These are phyloP conservation scores for Aotus griseimembra DNA, from an alignment of 2,797 vertebrate species.

Conservation along the genomic window DNA sequence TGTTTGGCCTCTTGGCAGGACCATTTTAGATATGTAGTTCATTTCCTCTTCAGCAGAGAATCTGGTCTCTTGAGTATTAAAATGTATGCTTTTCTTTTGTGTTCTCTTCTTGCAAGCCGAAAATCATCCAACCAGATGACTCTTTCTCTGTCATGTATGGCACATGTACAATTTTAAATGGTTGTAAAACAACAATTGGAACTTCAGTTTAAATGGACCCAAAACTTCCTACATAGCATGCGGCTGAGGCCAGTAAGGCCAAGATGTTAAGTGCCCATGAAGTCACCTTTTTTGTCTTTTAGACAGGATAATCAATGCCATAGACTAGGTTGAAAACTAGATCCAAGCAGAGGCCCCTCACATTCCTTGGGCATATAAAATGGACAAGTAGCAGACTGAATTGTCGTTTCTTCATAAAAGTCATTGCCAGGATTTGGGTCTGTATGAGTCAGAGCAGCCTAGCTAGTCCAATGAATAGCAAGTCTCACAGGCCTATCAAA, in stretches of 20 bases:
- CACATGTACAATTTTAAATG: constrained; percentile 1
- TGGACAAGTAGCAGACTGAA: background rate
- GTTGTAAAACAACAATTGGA: background rate
- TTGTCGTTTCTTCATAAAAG: constrained; percentile 29
- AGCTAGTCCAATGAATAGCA: background rate
- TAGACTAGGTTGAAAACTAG: background rate
- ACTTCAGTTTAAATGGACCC: background rate
- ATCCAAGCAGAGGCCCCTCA: background rate
- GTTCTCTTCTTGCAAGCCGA: constrained; percentile 57
- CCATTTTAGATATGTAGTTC: constrained; percentile 24
- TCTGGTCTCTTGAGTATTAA: constrained; percentile 52
- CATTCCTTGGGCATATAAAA: constrained; percentile 19
- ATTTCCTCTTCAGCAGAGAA: constrained; percentile 63
- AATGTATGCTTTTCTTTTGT: constrained; percentile 40
- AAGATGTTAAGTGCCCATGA: background rate
- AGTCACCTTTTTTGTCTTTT: background rate
- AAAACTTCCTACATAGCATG: background rate
- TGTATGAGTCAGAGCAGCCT: background rate
- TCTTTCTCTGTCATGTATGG: constrained; percentile 12
- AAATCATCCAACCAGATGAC: constrained; percentile 66
- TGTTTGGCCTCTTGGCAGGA: background rate
- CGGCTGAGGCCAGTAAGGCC: background rate
- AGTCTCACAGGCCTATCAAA: background rate
- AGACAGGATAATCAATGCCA: background rate
- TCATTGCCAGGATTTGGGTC: background rate